Percentiles rank a stretch among this genome's conserved stretches.
Evolutionary conservation across 2,113 vertebrate species (phyloP).

Genomic region (Takifugu flavidus): DNA sequence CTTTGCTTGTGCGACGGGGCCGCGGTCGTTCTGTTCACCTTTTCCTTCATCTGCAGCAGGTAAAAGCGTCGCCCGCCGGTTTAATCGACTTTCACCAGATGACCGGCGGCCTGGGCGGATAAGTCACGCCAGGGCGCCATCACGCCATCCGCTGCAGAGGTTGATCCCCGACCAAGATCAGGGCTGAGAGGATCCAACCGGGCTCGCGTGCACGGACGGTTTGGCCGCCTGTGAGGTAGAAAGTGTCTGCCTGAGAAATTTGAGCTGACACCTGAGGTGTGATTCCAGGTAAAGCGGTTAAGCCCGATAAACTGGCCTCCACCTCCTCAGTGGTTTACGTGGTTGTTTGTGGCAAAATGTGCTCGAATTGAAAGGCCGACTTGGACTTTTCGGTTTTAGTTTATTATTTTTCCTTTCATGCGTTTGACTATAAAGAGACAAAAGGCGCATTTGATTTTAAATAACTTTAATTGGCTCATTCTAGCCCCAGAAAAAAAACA

Average conservation of each 20-base stretch:
- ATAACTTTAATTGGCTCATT: conserved; percentile 70
- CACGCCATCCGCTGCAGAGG: conserved; percentile 19
- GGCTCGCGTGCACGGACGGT: conserved; percentile 33
- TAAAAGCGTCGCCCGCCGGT: background rate
- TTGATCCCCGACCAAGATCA: conserved; percentile 23
- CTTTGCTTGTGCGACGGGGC: background rate
- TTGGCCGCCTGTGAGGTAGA: conserved; percentile 10
- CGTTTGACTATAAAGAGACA: background rate
- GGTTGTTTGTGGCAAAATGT: no score
- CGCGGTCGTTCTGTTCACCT: background rate
- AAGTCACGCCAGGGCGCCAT: conserved; percentile 12
- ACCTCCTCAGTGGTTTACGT: background rate
- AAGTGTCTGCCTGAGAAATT: conserved; percentile 27
- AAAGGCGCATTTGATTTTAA: conserved; percentile 21
- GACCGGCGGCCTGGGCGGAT: background rate
- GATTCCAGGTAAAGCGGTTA: conserved; percentile 13
- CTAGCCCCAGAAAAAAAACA: conserved; percentile 19
- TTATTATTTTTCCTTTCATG: background rate
- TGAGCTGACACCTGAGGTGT: conserved; percentile 43
- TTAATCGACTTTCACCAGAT: background rate
- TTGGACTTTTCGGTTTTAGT: background rate
- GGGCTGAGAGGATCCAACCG: conserved; percentile 15
- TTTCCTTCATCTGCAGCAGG: background rate
- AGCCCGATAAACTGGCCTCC: conserved; percentile 10
- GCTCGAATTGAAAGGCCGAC: no score